Evolutionary conservation across 1,140 invertebrate species (phyloP), one percentile per base, ranked within the genome.

Genomic region (Maconellicoccus hirsutus): DNA sequence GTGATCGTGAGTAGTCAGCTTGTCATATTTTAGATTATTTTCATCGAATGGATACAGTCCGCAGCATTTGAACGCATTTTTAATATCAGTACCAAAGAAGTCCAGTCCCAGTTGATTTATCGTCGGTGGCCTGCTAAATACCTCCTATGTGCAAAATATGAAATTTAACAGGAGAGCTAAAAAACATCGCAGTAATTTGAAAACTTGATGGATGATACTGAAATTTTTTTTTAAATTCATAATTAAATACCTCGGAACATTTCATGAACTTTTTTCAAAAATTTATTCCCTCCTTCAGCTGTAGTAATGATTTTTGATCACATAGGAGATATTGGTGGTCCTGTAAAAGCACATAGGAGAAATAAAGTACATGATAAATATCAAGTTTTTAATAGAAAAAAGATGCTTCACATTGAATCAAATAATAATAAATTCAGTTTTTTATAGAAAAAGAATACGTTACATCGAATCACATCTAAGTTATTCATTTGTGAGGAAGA

Each of bases 391-490:
- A 61, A 7, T 61, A 61, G 7, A 22, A 61, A 61, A 61, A 61
- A 61, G 59, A n/a, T 61, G 19, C 33, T 38, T 38, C 14, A 38
- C 14, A 8, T 61, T 7, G 59, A 61, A 61, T 22, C 7, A 6
- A 61, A 19, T 8, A 61, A 61, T 7, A 61, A 61, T 16, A 16
- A 19, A 19, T 10, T 19, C 7, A 61, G 21, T 61, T 19, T 7
- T n/a, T n/a, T n/a, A n/a, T n/a, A n/a, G n/a, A n/a, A n/a, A n/a
- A n/a, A n/a, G n/a, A n/a, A n/a, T n/a, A n/a, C 14, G 19, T 21
- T 70, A 73, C 52, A 70, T 71, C 38, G 27, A 73, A 29, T 25
- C 29, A 74, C 42, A 72, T 72, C 29, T 73, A 72, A 33, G 12
- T 33, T 33, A 6, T 33, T 33, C 12, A 33, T 33, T 33, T 33